Conservation (phyloP, 1,140 invertebrate genomes). For the Drosophila oshimai region DNA sequence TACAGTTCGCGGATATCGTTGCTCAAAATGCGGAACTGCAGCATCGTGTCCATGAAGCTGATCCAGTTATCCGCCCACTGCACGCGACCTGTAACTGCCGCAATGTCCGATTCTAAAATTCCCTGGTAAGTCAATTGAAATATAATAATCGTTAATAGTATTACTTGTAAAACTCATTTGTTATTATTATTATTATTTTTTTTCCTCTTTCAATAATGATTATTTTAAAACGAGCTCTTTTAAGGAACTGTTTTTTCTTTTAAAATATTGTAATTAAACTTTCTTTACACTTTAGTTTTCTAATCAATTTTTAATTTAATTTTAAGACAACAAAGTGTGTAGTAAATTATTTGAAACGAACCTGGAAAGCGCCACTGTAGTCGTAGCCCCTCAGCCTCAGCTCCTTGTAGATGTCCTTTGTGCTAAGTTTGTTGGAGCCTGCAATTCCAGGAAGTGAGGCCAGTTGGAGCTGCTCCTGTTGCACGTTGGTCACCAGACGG, state of each 20-base stretch:
- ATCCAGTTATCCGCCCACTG: constrained; percentile 96
- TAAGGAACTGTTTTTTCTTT: neutral
- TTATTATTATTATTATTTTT: too few relatives aligned
- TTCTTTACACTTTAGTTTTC: too few relatives aligned
- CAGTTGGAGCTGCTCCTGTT: constrained; percentile 85
- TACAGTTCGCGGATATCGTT: constrained; percentile 90
- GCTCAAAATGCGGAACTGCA: constrained; percentile 94
- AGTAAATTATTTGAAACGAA: neutral
- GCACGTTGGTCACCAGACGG: constrained; percentile 85
- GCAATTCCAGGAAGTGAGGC: constrained; percentile 54
- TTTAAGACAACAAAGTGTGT: too few relatives aligned
- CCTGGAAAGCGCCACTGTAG: constrained; percentile 92
- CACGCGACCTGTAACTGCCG: constrained; percentile 87
- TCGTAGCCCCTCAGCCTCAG: constrained; percentile 96
- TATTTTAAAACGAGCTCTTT: too few relatives aligned
- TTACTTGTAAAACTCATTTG: too few relatives aligned
- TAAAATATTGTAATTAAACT: neutral
- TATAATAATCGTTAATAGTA: too few relatives aligned
- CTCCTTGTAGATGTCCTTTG: constrained; percentile 96
- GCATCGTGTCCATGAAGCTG: constrained; percentile 96
- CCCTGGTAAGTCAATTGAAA: constrained; percentile 83
- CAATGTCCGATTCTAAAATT: constrained; percentile 87
- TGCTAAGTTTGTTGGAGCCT: constrained; percentile 83
- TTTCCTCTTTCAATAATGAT: too few relatives aligned
- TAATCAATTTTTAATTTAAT: too few relatives aligned